phyloP scores from a whole-genome alignment of 2,113 vertebrate species.

The Forbesichthys papilliferus region DNA sequence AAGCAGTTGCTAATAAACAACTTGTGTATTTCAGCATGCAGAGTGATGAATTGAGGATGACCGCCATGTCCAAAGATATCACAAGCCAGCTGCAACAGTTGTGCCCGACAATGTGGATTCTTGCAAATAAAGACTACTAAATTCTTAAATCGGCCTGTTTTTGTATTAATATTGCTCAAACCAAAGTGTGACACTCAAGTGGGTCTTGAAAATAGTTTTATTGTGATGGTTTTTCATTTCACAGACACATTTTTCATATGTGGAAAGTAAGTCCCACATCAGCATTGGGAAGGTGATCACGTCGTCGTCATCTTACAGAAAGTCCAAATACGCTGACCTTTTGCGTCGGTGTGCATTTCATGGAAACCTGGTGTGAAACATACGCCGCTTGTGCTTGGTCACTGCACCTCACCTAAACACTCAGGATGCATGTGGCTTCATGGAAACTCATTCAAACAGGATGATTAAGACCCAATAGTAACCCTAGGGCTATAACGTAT shows the following conservation, averaged over 20 bases:
- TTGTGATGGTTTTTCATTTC: conserved; percentile 47
- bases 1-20: conserved; percentile 64
- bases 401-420: conserved; percentile 6
- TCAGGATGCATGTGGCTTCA: no score
- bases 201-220: conserved; percentile 57
- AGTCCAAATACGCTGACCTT: neutral
- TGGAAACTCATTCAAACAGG: neutral
- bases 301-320: conserved; percentile 26
- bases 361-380: conserved; percentile 6
- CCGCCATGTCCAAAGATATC: conserved; percentile 13
- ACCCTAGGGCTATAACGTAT: neutral
- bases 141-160: neutral
- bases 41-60: conserved; percentile 54
- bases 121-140: conserved; percentile 53
- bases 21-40: conserved; percentile 60
- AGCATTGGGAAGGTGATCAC: conserved; percentile 31
- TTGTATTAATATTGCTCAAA: neutral
- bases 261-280: no score
- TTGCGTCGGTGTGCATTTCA: conserved; percentile 1
- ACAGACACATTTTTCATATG: neutral
- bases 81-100: conserved; percentile 68
- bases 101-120: conserved; percentile 31
- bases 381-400: neutral
- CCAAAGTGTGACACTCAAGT: conserved; percentile 23
- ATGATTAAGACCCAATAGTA: no score